Conservation (phyloP, 2,113 vertebrate genomes). For the Dicentrarchus labrax region DNA sequence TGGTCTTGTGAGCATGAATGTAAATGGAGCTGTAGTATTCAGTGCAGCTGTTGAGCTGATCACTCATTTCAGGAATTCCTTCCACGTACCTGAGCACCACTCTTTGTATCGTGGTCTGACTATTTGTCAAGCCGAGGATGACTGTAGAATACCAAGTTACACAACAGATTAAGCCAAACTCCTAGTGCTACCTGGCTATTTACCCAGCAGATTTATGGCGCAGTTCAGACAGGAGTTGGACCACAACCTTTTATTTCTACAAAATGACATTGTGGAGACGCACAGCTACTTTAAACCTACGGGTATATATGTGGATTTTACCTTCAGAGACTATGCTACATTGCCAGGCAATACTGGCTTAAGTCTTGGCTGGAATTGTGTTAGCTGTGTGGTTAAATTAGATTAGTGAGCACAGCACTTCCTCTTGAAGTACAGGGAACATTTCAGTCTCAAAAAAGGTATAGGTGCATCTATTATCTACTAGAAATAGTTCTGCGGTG, state of each 20-base stretch:
- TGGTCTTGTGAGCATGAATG: slow-evolving; percentile 47
- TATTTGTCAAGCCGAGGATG: slow-evolving; percentile 43
- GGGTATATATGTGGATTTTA: background rate
- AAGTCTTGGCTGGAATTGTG: slow-evolving; percentile 9
- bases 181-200: slow-evolving; percentile 37
- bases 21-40: slow-evolving; percentile 32
- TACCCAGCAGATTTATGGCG: slow-evolving; percentile 36
- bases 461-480: background rate
- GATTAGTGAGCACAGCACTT: slow-evolving; percentile 31
- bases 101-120: slow-evolving; percentile 40
- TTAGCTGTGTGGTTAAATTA: slow-evolving; percentile 29
- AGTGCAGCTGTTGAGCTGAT: slow-evolving; percentile 40
- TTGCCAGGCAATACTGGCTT: slow-evolving; percentile 2
- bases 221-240: slow-evolving; percentile 5
- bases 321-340: background rate
- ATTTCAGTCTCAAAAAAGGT: background rate
- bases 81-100: slow-evolving; percentile 56
- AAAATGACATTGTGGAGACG: slow-evolving; percentile 1
- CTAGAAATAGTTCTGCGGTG: background rate
- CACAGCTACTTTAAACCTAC: slow-evolving; percentile 1
- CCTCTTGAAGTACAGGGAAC: slow-evolving; percentile 9
- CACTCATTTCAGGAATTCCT: slow-evolving; percentile 62
- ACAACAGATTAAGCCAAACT: slow-evolving; percentile 19
- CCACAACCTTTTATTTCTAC: background rate
- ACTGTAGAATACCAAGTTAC: slow-evolving; percentile 48